Conservation (phyloP, 2,888 invertebrate species). For the Drosophila monieri region DNA sequence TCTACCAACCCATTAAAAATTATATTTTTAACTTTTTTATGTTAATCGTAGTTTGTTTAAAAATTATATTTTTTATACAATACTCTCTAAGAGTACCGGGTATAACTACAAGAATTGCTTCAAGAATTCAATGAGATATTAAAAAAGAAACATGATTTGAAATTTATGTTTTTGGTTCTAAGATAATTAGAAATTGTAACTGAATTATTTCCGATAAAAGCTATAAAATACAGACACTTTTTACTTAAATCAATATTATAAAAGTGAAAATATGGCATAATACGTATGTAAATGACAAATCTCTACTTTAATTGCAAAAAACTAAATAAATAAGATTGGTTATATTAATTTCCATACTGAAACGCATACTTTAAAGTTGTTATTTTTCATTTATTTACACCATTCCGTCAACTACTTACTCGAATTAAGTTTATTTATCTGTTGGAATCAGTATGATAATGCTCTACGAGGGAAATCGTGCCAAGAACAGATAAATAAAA, state of each 20-base stretch:
- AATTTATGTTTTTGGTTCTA: too few species aligned
- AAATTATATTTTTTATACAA: background rate
- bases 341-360: background rate
- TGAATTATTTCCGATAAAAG: too few species aligned
- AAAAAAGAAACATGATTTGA: too few species aligned
- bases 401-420: background rate
- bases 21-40: background rate
- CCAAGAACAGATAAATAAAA: slow-evolving; percentile 16
- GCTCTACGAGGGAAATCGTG: slow-evolving; percentile 20
- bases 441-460: slow-evolving; percentile 1
- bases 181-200: too few species aligned
- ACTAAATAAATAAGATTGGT: too few species aligned
- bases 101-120: background rate
- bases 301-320: too few species aligned
- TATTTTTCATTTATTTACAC: background rate
- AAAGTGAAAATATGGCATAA: too few species aligned
- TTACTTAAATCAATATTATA: too few species aligned
- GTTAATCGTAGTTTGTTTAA: too few species aligned
- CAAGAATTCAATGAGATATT: too few species aligned
- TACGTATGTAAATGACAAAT: too few species aligned
- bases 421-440: background rate
- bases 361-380: background rate
- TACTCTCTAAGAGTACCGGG: background rate
- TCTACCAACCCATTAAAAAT: background rate
- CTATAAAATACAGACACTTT: too few species aligned